These are phyloP conservation scores for Neosilurus mollespiculum DNA, from an alignment of 2,797 vertebrate species.

Conservation along the genomic window DNA sequence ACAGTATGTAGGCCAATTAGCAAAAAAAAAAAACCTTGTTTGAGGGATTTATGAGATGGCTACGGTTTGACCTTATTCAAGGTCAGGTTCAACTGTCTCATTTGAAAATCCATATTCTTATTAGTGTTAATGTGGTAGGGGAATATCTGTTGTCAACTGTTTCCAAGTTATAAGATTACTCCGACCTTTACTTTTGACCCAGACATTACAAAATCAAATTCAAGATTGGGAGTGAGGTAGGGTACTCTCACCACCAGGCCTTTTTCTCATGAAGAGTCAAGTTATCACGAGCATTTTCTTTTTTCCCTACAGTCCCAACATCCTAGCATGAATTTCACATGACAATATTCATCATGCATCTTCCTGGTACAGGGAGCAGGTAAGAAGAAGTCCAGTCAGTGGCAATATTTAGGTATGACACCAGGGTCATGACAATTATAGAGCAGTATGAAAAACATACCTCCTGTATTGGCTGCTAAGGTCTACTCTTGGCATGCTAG, in stretches of 20 bases:
- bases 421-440: conserved; percentile 16
- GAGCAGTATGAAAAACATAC: conserved; percentile 16
- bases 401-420: conserved; percentile 45
- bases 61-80: no score
- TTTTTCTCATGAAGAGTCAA: not conserved
- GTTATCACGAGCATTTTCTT: not conserved
- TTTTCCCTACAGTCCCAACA: not conserved
- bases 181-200: no score
- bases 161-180: no score
- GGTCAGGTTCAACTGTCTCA: no score
- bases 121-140: no score
- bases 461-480: not conserved
- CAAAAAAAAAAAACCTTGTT: no score
- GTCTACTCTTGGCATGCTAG: conserved; percentile 17
- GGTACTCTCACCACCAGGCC: not conserved
- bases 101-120: no score
- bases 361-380: conserved; percentile 38
- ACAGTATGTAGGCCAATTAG: no score
- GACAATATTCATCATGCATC: conserved; percentile 23
- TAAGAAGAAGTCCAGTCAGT: conserved; percentile 36
- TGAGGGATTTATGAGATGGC: no score
- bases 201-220: no score
- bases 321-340: not conserved
- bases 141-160: no score
- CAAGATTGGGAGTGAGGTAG: no score